phyloP scores from a whole-genome alignment of 1,140 invertebrate genomes.

The Cryptotermes secundus region DNA sequence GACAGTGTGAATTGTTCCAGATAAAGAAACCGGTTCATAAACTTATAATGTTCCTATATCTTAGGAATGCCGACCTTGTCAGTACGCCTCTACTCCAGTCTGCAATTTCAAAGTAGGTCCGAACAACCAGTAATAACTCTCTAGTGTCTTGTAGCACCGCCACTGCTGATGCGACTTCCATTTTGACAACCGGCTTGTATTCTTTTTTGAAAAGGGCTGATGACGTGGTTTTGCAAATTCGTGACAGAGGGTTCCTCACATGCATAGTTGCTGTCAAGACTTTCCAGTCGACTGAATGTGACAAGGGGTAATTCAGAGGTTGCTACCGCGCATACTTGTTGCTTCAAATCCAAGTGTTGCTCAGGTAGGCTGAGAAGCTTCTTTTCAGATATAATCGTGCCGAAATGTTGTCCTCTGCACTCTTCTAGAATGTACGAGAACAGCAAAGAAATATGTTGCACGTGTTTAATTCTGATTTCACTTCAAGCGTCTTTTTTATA shows the following conservation, averaged over 20 bases:
- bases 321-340: not conserved
- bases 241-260: not conserved
- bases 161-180: not conserved
- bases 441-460: too few relatives aligned
- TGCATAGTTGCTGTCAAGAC: not conserved
- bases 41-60: too few relatives aligned
- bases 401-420: not conserved
- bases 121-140: not conserved
- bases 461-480: too few relatives aligned
- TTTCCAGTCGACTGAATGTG: not conserved
- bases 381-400: not conserved
- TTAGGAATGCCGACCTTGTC: too few relatives aligned
- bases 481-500: too few relatives aligned
- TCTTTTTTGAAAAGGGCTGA: not conserved
- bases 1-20: too few relatives aligned
- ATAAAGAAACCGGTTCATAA: too few relatives aligned
- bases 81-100: not conserved
- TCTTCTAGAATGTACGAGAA: not conserved
- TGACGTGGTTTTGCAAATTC: not conserved
- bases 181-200: not conserved
- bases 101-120: not conserved
- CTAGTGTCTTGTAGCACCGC: not conserved
- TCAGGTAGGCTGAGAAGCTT: not conserved
- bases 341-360: not conserved
- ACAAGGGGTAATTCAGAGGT: constrained; percentile 2